These are phyloP conservation scores for Cryptocephalus primarius DNA, from an alignment of 2,888 invertebrate species.

Conservation along the genomic window DNA sequence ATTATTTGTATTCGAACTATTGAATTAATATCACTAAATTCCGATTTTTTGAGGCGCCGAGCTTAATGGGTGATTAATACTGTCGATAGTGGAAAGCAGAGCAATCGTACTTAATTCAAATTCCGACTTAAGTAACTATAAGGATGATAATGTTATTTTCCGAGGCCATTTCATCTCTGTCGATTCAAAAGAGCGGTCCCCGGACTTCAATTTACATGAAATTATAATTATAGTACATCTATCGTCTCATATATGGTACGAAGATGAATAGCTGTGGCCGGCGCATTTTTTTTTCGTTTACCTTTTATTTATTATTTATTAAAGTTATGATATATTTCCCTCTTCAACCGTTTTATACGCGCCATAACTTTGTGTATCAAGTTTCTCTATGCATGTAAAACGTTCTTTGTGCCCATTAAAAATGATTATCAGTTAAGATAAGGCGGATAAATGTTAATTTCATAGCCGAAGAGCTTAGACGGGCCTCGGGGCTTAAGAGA, in stretches of 20 bases:
- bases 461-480: neutral
- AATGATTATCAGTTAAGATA: constrained; percentile 10
- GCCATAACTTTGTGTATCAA: constrained; percentile 8
- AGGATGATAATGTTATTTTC: no score
- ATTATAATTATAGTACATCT: constrained; percentile 17
- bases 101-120: no score
- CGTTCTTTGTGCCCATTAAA: constrained; percentile 8
- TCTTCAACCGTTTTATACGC: constrained; percentile 4
- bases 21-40: no score
- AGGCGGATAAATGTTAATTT: constrained; percentile 3
- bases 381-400: constrained; percentile 8
- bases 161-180: neutral
- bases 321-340: constrained; percentile 9
- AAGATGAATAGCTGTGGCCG: constrained; percentile 14
- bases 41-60: no score
- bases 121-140: no score
- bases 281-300: constrained; percentile 6
- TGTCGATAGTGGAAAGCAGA: no score
- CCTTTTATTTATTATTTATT: constrained; percentile 11
- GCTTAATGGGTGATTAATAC: no score
- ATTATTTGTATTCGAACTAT: no score
- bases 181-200: neutral
- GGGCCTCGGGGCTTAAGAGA: neutral
- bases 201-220: constrained; percentile 16
- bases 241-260: constrained; percentile 12